These are phyloP conservation scores for Rhadinocentrus ornatus DNA, from an alignment of 2,797 vertebrate species.

Conservation along the genomic window DNA sequence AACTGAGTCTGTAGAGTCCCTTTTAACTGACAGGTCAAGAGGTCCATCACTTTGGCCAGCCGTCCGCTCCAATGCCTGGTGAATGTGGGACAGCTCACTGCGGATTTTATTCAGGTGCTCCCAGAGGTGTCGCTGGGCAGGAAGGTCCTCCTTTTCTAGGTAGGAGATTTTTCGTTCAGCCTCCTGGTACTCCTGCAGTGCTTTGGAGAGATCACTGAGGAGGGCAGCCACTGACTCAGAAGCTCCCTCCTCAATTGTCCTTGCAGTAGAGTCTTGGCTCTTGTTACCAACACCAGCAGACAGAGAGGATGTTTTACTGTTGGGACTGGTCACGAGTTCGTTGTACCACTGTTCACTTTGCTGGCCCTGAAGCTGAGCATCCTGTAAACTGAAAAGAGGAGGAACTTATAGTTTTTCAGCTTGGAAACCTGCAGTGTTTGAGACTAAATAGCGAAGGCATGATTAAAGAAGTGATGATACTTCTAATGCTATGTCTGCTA, in stretches of 20 bases:
- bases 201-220: slow-evolving; percentile 89
- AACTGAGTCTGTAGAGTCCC: slow-evolving; percentile 48
- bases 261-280: slow-evolving; percentile 42
- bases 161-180: slow-evolving; percentile 90
- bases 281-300: slow-evolving; percentile 49
- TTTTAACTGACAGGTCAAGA: slow-evolving; percentile 93
- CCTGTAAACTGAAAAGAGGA: slow-evolving; percentile 67
- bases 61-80: slow-evolving; percentile 88
- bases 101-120: slow-evolving; percentile 94
- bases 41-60: slow-evolving; percentile 85
- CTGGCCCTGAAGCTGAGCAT: slow-evolving; percentile 61
- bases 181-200: slow-evolving; percentile 90
- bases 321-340: slow-evolving; percentile 68
- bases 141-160: slow-evolving; percentile 84
- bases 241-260: slow-evolving; percentile 61
- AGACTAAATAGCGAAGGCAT: not conserved
- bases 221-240: slow-evolving; percentile 81
- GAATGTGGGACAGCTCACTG: slow-evolving; percentile 92
- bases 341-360: slow-evolving; percentile 76
- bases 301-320: slow-evolving; percentile 54
- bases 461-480: not conserved
- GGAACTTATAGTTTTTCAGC: not conserved
- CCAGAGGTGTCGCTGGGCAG: slow-evolving; percentile 89
- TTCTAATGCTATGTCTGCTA: not conserved
- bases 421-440: not conserved